Percentiles rank a stretch among this genome's conserved stretches.
phyloP scores from a whole-genome alignment of 2,888 invertebrate species.

The Parasteatoda lunata region DNA sequence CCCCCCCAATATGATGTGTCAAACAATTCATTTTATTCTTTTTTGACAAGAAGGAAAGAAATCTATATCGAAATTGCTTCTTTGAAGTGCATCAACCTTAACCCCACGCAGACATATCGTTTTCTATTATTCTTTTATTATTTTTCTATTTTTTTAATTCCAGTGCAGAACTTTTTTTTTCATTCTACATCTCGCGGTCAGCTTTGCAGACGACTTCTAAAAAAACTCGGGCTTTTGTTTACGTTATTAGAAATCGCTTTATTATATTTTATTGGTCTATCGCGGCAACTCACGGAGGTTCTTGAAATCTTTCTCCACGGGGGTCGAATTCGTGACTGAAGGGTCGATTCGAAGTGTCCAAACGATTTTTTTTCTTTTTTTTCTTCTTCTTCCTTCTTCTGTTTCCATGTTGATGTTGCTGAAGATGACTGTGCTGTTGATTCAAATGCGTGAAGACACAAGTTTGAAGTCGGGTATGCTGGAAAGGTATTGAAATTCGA shows the following conservation, averaged over 20 bases:
- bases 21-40: too few species aligned
- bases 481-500: conserved; percentile 35
- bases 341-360: conserved; percentile 60
- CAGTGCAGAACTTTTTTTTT: not conserved
- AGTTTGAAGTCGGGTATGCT: not conserved
- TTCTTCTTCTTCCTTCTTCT: not conserved
- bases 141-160: not conserved
- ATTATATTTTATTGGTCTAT: conserved; percentile 37
- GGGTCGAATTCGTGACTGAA: conserved; percentile 61
- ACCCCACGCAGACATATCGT: not conserved
- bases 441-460: not conserved
- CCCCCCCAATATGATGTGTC: too few species aligned
- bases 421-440: not conserved
- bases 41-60: too few species aligned
- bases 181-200: not conserved
- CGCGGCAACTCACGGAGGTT: conserved; percentile 42
- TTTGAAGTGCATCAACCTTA: not conserved
- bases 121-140: not conserved
- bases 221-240: conserved; percentile 33
- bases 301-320: conserved; percentile 57
- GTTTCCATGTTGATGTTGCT: not conserved
- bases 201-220: not conserved
- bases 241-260: conserved; percentile 60
- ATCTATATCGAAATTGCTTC: too few species aligned
- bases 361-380: conserved; percentile 38